These are phyloP conservation scores for Phrynocephalus vlangalii DNA, from an alignment of 2,797 vertebrate genomes.

Conservation along the genomic window DNA sequence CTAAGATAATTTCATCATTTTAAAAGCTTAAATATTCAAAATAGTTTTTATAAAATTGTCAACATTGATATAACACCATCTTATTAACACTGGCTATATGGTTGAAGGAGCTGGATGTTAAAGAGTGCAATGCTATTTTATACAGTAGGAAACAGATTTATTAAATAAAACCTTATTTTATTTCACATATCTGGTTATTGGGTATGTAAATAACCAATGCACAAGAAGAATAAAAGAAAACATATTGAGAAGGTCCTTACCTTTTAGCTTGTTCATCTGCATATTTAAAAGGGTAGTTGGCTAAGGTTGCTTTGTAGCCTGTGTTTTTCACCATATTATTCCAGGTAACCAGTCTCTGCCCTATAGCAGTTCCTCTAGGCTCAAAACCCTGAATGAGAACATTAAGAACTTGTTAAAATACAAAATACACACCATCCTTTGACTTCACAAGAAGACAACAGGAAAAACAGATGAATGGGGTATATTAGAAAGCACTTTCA, in stretches of 20 bases:
- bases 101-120: background rate
- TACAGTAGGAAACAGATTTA: background rate
- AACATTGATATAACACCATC: slow-evolving; percentile 8
- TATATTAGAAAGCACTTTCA: slow-evolving; percentile 57
- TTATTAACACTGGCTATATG: background rate
- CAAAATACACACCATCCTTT: slow-evolving; percentile 52
- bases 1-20: background rate
- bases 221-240: background rate
- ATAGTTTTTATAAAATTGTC: slow-evolving; percentile 18
- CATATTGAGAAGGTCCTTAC: slow-evolving; percentile 72
- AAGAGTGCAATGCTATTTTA: slow-evolving; percentile 4
- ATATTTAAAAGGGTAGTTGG: slow-evolving; percentile 98
- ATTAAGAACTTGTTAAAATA: slow-evolving; percentile 60
- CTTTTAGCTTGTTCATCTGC: slow-evolving; percentile 97
- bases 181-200: background rate
- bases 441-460: slow-evolving; percentile 40
- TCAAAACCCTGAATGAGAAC: slow-evolving; percentile 90
- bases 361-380: slow-evolving; percentile 96
- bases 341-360: slow-evolving; percentile 96
- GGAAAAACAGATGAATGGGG: slow-evolving; percentile 57
- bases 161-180: background rate
- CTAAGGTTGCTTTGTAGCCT: slow-evolving; percentile 96
- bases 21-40: background rate
- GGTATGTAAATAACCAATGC: slow-evolving; percentile 8
- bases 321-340: slow-evolving; percentile 99